Conservation (phyloP, 2,113 vertebrate genomes). For the Notarius lentiginosus region DNA sequence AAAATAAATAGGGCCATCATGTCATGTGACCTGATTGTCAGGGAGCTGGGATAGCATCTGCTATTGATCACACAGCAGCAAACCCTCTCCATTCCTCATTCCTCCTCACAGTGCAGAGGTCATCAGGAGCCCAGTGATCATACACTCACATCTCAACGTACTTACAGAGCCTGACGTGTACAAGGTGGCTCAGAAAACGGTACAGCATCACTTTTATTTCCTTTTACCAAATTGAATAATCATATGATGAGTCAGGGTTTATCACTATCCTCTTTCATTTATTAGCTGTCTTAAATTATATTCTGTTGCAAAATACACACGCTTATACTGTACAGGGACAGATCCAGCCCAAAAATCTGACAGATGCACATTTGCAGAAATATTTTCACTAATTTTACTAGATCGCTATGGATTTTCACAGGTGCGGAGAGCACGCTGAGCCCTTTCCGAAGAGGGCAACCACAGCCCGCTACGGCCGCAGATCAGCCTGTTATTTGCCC, state of each 20-base stretch:
- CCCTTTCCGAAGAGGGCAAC: too few relatives aligned
- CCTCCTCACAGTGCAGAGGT: background rate
- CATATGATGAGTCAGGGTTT: background rate
- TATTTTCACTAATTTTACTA: too few relatives aligned
- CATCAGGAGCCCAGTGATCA: background rate
- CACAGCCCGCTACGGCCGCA: too few relatives aligned
- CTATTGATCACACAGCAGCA: conserved; percentile 3
- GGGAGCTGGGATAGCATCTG: conserved; percentile 18
- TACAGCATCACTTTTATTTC: background rate
- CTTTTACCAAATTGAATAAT: conserved; percentile 5
- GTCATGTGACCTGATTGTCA: background rate
- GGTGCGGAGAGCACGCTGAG: too few relatives aligned
- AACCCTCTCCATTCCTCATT: background rate
- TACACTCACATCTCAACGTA: background rate
- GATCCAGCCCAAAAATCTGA: too few relatives aligned
- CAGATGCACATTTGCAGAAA: too few relatives aligned
- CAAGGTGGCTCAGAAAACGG: background rate
- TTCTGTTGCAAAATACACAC: background rate
- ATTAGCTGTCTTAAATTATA: background rate
- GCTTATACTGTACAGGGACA: background rate
- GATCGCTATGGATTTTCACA: too few relatives aligned
- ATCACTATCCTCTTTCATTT: background rate
- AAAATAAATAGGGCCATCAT: conserved; percentile 1
- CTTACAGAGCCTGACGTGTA: background rate
- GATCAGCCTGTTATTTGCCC: too few relatives aligned